phyloP scores from a whole-genome alignment of 1,140 invertebrate genomes.

The Campoletis sonorensis region DNA sequence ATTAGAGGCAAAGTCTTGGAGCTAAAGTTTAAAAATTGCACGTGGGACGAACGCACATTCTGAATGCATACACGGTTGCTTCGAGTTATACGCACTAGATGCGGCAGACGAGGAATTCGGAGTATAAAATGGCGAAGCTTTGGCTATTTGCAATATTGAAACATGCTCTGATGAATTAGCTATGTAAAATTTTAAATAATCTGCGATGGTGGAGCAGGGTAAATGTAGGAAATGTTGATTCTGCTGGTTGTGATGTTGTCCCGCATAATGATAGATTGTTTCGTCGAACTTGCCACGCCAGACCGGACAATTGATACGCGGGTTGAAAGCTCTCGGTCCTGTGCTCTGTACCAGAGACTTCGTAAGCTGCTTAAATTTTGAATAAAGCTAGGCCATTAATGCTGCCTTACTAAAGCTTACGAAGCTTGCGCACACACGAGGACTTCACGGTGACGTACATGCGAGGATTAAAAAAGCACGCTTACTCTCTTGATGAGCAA shows the following conservation, averaged over 20 bases:
- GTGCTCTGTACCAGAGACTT: conserved; percentile 47
- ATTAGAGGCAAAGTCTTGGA: too few relatives aligned
- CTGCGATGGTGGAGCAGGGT: conserved; percentile 16
- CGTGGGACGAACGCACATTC: too few relatives aligned
- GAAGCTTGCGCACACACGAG: conserved; percentile 54
- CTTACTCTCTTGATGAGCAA: conserved; percentile 24
- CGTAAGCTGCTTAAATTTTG: conserved; percentile 66
- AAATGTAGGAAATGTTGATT: conserved; percentile 5
- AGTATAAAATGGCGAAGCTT: neutral
- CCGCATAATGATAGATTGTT: neutral
- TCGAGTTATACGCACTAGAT: too few relatives aligned
- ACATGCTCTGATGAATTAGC: conserved; percentile 33
- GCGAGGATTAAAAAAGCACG: conserved; percentile 34
- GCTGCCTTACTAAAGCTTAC: conserved; percentile 64
- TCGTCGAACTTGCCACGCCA: neutral
- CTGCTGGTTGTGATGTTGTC: conserved; percentile 40
- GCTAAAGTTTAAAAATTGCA: too few relatives aligned
- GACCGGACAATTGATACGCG: conserved; percentile 53
- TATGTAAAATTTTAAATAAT: conserved; percentile 48
- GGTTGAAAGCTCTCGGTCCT: conserved; percentile 46
- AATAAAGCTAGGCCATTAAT: conserved; percentile 67
- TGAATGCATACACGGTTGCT: too few relatives aligned
- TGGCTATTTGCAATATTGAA: conserved; percentile 25
- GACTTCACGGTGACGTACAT: conserved; percentile 33
- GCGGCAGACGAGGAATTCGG: neutral